Evolutionary conservation across 2,797 vertebrate genomes (phyloP).

Genomic region (Cyprinodon diabolis): DNA sequence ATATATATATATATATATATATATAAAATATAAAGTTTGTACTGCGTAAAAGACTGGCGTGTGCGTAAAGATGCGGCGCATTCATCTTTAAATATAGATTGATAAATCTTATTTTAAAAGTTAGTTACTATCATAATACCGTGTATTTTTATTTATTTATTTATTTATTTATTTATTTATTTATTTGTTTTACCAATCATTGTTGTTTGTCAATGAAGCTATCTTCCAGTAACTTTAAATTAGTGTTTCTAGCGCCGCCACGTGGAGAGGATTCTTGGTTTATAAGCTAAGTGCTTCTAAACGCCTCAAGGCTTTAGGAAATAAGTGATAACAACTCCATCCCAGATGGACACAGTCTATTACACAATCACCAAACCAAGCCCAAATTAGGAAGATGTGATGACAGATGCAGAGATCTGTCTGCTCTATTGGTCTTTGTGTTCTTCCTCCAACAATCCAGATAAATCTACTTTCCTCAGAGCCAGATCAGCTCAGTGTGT

Average conservation of each 20-base stretch:
- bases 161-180: too few relatives aligned
- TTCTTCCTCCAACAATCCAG: slow-evolving; percentile 52
- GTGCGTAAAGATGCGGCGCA: background rate
- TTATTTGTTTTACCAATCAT: too few relatives aligned
- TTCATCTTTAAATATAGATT: background rate
- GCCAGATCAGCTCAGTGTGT: slow-evolving; percentile 24
- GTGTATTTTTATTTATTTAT: too few relatives aligned
- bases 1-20: too few relatives aligned
- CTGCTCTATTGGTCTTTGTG: slow-evolving; percentile 51
- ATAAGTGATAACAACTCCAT: background rate
- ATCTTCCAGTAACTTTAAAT: slow-evolving; percentile 5
- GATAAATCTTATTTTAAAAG: background rate
- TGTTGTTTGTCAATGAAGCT: background rate
- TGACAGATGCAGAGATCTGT: slow-evolving; percentile 61
- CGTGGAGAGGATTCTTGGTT: slow-evolving; percentile 50
- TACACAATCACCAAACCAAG: slow-evolving; percentile 38
- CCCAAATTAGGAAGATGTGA: slow-evolving; percentile 27
- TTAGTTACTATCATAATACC: background rate
- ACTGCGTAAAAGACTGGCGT: background rate
- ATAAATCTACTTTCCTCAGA: slow-evolving; percentile 32
- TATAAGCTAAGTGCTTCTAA: background rate
- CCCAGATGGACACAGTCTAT: slow-evolving; percentile 6
- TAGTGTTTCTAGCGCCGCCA: slow-evolving; percentile 65
- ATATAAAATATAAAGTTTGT: too few relatives aligned
- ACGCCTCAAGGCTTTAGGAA: background rate